Evolutionary conservation across 1,140 invertebrate species (phyloP).

Genomic region (Sminthurides bifidus): DNA sequence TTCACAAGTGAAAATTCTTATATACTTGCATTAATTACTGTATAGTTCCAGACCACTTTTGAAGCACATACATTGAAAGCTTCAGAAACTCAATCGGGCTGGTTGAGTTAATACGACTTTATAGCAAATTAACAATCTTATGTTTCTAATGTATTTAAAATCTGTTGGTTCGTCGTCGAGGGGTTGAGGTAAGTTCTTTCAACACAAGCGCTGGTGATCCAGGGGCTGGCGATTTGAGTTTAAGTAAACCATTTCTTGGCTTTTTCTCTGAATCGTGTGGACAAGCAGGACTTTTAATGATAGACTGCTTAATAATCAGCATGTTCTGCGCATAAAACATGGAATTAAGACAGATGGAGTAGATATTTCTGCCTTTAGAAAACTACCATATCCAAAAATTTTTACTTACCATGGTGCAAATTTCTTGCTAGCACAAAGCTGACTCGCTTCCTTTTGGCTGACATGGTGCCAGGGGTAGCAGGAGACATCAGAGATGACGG

Average conservation of each 20-base stretch:
- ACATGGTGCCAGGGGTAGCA: not conserved
- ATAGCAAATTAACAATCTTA: not conserved
- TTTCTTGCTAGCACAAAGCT: conserved; percentile 22
- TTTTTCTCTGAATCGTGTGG: conserved; percentile 56
- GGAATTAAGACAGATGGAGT: not conserved
- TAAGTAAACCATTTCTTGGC: conserved; percentile 54
- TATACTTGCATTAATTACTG: too few species aligned
- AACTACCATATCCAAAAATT: not conserved
- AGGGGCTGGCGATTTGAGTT: conserved; percentile 37
- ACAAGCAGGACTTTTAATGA: conserved; percentile 54
- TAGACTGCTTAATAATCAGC: conserved; percentile 54
- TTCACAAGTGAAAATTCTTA: too few species aligned
- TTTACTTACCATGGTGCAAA: conserved; percentile 21
- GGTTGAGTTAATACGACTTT: not conserved
- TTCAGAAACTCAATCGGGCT: too few species aligned
- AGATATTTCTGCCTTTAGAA: not conserved
- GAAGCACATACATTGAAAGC: too few species aligned
- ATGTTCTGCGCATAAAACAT: conserved; percentile 23
- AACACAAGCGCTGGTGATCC: not conserved
- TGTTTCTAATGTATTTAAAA: conserved; percentile 3
- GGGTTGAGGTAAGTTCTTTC: not conserved
- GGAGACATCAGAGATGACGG: not conserved
- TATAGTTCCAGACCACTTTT: too few species aligned
- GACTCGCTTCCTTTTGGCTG: conserved; percentile 16
- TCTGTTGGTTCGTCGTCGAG: not conserved